Evolutionary conservation across 2,113 vertebrate species (phyloP).

Genomic region (Mionectes macconnelli): DNA sequence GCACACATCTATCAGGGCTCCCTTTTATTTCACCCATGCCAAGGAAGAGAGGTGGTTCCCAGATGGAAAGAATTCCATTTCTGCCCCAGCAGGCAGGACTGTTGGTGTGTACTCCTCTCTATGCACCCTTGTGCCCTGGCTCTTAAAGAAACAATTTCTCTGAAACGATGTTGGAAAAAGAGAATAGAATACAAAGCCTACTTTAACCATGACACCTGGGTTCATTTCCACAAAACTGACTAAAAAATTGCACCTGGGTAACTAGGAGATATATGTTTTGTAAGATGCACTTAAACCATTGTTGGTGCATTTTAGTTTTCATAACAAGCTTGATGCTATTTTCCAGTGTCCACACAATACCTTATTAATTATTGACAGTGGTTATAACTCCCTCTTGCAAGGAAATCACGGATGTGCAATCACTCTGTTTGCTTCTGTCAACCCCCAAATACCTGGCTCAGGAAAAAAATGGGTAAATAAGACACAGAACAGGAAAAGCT

Average conservation of each 20-base stretch:
- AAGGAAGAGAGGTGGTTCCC: neutral
- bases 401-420: neutral
- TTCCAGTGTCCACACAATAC: neutral
- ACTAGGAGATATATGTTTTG: neutral
- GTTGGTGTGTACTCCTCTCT: neutral
- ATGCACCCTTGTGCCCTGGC: neutral
- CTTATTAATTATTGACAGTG: neutral
- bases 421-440: neutral
- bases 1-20: neutral
- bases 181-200: neutral
- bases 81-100: neutral
- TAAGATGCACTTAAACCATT: neutral
- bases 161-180: neutral
- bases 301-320: neutral
- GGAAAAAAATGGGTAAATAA: neutral
- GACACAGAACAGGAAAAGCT: neutral
- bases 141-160: neutral
- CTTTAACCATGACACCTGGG: neutral
- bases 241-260: neutral
- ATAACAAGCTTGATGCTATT: neutral
- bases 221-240: neutral
- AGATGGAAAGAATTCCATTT: neutral
- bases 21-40: neutral
- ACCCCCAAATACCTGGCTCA: accelerated
- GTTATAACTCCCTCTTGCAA: neutral